Percentiles rank a stretch among this genome's conserved stretches.
Conservation (phyloP, 2,797 vertebrate genomes). For the Podarcis lilfordi region DNA sequence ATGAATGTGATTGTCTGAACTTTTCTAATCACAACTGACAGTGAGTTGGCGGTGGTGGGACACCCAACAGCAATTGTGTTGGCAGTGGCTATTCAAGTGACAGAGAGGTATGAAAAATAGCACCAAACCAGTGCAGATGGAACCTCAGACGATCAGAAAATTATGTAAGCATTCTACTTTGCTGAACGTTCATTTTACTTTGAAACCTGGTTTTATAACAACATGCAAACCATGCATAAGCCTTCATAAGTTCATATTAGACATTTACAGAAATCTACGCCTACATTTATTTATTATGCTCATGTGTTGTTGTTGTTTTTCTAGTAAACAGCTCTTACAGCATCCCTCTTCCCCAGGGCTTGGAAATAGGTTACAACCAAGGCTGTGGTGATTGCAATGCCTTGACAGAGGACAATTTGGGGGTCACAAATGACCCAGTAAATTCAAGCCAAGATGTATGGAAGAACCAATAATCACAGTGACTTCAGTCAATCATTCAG, state of each 20-base stretch:
- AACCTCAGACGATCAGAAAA: conserved; percentile 8
- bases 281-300: conserved; percentile 65
- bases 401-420: conserved; percentile 40
- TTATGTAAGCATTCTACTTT: conserved; percentile 19
- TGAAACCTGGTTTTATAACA: conserved; percentile 6
- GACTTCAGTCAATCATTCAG: background rate
- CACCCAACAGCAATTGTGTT: background rate
- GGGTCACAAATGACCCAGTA: conserved; percentile 24
- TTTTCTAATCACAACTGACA: conserved; percentile 31
- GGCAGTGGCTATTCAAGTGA: background rate
- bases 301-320: conserved; percentile 59
- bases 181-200: conserved; percentile 1
- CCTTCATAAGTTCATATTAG: conserved; percentile 53
- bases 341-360: conserved; percentile 39
- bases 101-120: background rate
- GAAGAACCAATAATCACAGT: background rate
- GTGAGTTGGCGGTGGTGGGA: conserved; percentile 7
- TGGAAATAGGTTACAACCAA: conserved; percentile 43
- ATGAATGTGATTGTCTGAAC: conserved; percentile 25
- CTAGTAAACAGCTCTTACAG: conserved; percentile 58
- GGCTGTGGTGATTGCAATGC: conserved; percentile 41
- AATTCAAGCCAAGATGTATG: conserved; percentile 28
- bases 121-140: background rate
- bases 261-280: conserved; percentile 59
- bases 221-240: background rate